A percentile compares a stretch with the other conserved stretches of the same genome.
phyloP scores from a whole-genome alignment of 2,113 vertebrate genomes.

The Bujurquina vittata region DNA sequence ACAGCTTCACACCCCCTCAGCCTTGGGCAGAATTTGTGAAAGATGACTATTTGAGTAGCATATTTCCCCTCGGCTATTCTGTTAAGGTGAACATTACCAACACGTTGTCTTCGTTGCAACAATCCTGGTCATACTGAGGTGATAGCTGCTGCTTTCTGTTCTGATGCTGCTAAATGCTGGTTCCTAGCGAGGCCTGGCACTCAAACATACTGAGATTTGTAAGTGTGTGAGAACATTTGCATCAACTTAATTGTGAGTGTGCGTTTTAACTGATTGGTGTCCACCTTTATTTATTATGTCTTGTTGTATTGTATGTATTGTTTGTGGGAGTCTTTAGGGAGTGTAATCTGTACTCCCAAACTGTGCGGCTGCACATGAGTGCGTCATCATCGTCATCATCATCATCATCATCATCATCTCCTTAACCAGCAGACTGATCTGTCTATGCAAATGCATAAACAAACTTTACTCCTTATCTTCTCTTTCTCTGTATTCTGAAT shows the following conservation, averaged over 20 bases:
- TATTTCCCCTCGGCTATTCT: slow-evolving; percentile 37
- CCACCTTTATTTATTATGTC: background rate
- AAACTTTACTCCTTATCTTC: background rate
- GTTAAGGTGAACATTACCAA: slow-evolving; percentile 68
- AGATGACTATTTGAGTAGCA: slow-evolving; percentile 40
- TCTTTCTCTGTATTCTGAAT: background rate
- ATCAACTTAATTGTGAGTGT: background rate
- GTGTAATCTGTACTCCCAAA: slow-evolving; percentile 30
- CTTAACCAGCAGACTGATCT: slow-evolving; percentile 21
- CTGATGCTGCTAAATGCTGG: background rate
- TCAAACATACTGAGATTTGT: slow-evolving; percentile 11
- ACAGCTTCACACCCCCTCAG: background rate
- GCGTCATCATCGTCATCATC: slow-evolving; percentile 27
- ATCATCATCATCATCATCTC: slow-evolving; percentile 40
- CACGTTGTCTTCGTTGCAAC: slow-evolving; percentile 47
- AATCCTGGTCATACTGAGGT: slow-evolving; percentile 46
- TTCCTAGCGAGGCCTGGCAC: slow-evolving; percentile 5
- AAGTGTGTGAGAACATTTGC: background rate
- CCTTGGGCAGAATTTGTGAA: slow-evolving; percentile 48
- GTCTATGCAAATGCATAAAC: background rate
- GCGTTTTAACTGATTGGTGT: background rate
- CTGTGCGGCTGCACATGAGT: background rate
- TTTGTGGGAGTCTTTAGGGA: slow-evolving; percentile 3
- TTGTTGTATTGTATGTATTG: no score
- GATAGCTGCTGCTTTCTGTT: slow-evolving; percentile 54